These are phyloP conservation scores for Cephus spinipes DNA, from an alignment of 2,888 invertebrate species.

Conservation along the genomic window DNA sequence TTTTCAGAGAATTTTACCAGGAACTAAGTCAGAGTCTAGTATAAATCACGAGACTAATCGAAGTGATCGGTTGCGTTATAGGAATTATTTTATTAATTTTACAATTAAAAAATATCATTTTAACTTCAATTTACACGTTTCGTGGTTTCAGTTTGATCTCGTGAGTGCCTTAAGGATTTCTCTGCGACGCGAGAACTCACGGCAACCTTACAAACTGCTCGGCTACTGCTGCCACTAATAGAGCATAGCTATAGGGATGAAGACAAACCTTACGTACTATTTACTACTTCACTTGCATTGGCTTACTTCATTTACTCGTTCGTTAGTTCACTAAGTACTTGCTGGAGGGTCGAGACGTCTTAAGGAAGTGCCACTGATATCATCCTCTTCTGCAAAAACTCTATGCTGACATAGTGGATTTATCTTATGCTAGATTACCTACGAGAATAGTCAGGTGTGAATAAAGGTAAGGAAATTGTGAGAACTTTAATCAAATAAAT, in stretches of 20 bases:
- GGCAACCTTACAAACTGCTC: conserved; percentile 25
- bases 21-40: too few relatives aligned
- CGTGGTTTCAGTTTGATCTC: neutral
- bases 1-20: too few relatives aligned
- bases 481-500: too few relatives aligned
- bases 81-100: too few relatives aligned
- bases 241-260: conserved; percentile 24
- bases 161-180: conserved; percentile 8
- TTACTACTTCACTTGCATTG: conserved; percentile 32
- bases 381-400: neutral
- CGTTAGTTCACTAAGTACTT: conserved; percentile 33
- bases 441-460: too few relatives aligned
- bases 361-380: conserved; percentile 31
- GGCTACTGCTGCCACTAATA: conserved; percentile 36
- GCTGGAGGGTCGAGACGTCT: conserved; percentile 26
- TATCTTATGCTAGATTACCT: too few relatives aligned
- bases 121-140: too few relatives aligned
- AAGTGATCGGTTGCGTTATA: too few relatives aligned
- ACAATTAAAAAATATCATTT: too few relatives aligned
- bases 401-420: too few relatives aligned
- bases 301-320: conserved; percentile 38
- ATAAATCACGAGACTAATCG: too few relatives aligned
- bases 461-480: too few relatives aligned
- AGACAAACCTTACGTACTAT: conserved; percentile 27
- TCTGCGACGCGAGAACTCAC: conserved; percentile 6